phyloP scores from a whole-genome alignment of 2,888 invertebrate genomes.

The Spatulosminthurus flaviceps region DNA sequence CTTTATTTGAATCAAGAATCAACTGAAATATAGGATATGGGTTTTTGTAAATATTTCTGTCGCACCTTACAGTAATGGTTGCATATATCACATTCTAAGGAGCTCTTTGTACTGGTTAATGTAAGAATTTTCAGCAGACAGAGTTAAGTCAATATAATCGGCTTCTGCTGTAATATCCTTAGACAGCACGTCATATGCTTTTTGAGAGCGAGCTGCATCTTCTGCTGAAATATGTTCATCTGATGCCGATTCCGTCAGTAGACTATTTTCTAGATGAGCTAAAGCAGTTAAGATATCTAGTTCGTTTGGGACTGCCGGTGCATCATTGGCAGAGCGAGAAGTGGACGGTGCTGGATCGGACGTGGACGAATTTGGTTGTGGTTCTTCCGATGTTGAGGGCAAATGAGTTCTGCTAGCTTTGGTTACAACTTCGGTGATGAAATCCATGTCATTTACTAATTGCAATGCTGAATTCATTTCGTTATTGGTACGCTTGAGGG shows the following conservation, averaged over 20 bases:
- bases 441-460: slow-evolving; percentile 70
- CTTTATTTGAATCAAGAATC: too few species aligned
- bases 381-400: background rate
- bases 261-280: slow-evolving; percentile 15
- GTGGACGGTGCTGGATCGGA: background rate
- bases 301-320: background rate
- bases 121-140: slow-evolving; percentile 76
- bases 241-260: slow-evolving; percentile 26
- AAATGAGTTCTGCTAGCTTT: slow-evolving; percentile 25
- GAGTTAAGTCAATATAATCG: slow-evolving; percentile 77
- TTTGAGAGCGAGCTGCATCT: slow-evolving; percentile 67
- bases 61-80: background rate
- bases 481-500: slow-evolving; percentile 76
- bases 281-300: background rate
- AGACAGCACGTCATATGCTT: slow-evolving; percentile 73
- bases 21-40: too few species aligned
- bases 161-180: slow-evolving; percentile 74
- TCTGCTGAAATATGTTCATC: slow-evolving; percentile 48
- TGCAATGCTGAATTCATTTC: slow-evolving; percentile 75
- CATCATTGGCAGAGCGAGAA: background rate
- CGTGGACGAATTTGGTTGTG: background rate
- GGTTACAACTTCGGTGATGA: slow-evolving; percentile 43
- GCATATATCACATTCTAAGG: slow-evolving; percentile 43
- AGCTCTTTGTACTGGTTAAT: slow-evolving; percentile 72
- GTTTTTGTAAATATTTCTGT: too few species aligned